Evolutionary conservation across 2,797 vertebrate genomes (phyloP), one percentile per base, ranked within the genome.

Genomic region (Sciurus carolinensis): DNA sequence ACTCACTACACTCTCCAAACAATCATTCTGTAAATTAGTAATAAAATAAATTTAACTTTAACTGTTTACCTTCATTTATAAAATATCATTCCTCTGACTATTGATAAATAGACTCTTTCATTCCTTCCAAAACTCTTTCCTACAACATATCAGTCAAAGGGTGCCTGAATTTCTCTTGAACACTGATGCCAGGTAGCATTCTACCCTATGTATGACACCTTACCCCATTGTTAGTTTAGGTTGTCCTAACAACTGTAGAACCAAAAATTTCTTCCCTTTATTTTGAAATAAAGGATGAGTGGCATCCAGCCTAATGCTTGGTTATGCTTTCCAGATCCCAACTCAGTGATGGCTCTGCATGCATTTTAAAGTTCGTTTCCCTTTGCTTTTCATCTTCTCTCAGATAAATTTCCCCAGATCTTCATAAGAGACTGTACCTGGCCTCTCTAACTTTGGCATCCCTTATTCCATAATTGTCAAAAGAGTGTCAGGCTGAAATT

Each of bases 381-480:
- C 24, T 67, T 80, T 67, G 54, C 3, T 77, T 33, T 54, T 52
- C 22, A n/a, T 62, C n/a, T 87, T 94, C 18, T 59, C 67, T 77
- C 30, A 54, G 18, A 66, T 73, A 90, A 71, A 77, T 59, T 82
- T 90, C 22, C 14, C 28, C 10, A 94, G 42, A 66, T 83, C 3
- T 39, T 83, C 11, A 22, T 24, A 44, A 11, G 3, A 77, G 39
- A 82, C 24, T 71, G 15, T 77, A 67, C 18, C 66, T 72, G 11
- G 22, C 90, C n/a, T 71, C 28, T 69, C 33, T 81, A 50, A 28
- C 4, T 2, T 26, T 36, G 20, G 18, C 8, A 79, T 50, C 33
- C 73, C 59, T 42, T 88, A 47, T 85, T 94, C 64, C 44, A 22
- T 76, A 72, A 88, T 76, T 90, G 39, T 44, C 64, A 42, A 82